These are phyloP conservation scores for Drosophila triauraria DNA, from an alignment of 1,140 invertebrate species.

Conservation along the genomic window DNA sequence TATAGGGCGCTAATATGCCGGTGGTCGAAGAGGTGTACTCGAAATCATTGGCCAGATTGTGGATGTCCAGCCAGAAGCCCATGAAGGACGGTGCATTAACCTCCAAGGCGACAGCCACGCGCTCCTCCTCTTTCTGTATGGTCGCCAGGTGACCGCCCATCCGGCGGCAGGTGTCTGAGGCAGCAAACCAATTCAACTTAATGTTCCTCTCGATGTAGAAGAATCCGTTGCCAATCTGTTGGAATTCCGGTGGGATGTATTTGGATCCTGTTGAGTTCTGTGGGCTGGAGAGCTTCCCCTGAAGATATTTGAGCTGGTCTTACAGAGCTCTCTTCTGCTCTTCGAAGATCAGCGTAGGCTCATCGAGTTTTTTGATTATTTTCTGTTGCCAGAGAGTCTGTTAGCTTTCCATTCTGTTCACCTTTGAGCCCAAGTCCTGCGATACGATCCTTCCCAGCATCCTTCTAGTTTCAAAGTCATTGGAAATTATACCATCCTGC, in stretches of 20 bases:
- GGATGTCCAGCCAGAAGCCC: slow-evolving; percentile 8
- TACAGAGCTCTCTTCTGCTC: not conserved
- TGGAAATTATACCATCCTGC: not conserved
- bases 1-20: not conserved
- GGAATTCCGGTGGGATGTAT: not conserved
- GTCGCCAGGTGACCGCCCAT: slow-evolving; percentile 1
- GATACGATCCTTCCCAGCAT: not conserved
- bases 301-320: not conserved
- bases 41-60: not conserved
- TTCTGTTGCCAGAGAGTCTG: not conserved
- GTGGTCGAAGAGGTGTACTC: slow-evolving; percentile 2
- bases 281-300: not conserved
- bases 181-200: not conserved
- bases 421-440: not conserved
- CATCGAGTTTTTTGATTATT: not conserved
- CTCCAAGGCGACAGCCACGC: not conserved
- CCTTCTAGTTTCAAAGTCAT: not conserved
- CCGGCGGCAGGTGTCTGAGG: not conserved
- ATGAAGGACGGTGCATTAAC: not conserved
- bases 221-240: not conserved
- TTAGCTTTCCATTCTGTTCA: not conserved
- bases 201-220: not conserved
- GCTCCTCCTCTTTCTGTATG: not conserved
- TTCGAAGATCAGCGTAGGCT: not conserved
- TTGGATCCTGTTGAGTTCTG: not conserved